phyloP scores from a whole-genome alignment of 2,888 invertebrate genomes.

The Noctua comes region DNA sequence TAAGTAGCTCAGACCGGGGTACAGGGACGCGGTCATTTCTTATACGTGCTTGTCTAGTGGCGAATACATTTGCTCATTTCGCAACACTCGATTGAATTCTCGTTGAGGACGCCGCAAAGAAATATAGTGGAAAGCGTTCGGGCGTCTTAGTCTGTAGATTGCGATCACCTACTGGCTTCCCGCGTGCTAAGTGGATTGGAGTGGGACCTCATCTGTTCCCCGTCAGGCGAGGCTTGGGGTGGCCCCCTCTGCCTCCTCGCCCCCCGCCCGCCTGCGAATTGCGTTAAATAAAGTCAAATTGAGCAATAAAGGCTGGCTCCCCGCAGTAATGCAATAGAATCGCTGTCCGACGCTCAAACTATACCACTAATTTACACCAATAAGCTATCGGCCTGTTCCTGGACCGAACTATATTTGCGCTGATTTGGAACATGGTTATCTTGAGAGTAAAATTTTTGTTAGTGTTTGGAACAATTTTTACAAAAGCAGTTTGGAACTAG shows the following conservation, averaged over 20 bases:
- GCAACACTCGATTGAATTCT: conserved; percentile 65
- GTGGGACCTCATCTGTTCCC: conserved; percentile 89
- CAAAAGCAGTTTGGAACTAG: too few relatives aligned
- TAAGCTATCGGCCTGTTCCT: conserved; percentile 61
- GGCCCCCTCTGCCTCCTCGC: conserved; percentile 65
- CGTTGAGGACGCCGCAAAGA: conserved; percentile 71
- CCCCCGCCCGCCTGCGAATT: conserved; percentile 76
- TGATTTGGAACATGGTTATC: conserved; percentile 30
- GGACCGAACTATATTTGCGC: conserved; percentile 30
- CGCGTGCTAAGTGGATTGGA: conserved; percentile 89
- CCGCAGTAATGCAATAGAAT: conserved; percentile 87
- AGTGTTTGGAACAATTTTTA: background rate
- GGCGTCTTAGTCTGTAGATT: conserved; percentile 77
- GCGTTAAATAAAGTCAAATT: conserved; percentile 90
- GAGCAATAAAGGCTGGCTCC: conserved; percentile 89
- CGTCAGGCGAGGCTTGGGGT: conserved; percentile 80
- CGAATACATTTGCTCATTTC: conserved; percentile 63
- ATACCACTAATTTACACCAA: conserved; percentile 83
- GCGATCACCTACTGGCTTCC: conserved; percentile 85
- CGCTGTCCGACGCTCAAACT: conserved; percentile 78
- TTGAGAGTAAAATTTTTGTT: background rate
- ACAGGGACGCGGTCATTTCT: conserved; percentile 44
- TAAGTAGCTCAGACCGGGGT: conserved; percentile 38
- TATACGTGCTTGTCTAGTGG: conserved; percentile 39
- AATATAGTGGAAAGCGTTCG: conserved; percentile 75